Percentiles rank a stretch among this genome's conserved stretches.
These are phyloP conservation scores for Epizoanthus rinbou DNA, from an alignment of 92 coral and sea anemone species.

Conservation along the genomic window DNA sequence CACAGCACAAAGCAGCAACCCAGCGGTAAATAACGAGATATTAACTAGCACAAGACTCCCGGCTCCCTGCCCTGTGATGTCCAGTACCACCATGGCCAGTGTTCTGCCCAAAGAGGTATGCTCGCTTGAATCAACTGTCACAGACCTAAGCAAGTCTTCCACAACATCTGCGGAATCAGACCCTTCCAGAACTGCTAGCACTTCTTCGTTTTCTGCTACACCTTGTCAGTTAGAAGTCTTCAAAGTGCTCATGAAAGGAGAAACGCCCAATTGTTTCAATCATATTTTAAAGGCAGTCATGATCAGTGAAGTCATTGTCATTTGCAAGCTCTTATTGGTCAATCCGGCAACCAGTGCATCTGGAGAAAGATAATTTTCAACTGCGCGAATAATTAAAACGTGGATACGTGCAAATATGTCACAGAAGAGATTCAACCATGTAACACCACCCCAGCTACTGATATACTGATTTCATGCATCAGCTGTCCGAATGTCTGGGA, in stretches of 20 bases:
- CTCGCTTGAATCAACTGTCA: constrained; percentile 20
- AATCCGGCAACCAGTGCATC: constrained; percentile 65
- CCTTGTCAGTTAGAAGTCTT: constrained; percentile 42
- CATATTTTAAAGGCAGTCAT: constrained; percentile 42
- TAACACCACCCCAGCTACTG: too few species aligned
- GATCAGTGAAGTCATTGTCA: constrained; percentile 50
- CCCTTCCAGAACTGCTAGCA: constrained; percentile 14
- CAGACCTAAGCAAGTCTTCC: constrained; percentile 36
- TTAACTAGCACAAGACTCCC: constrained; percentile 16
- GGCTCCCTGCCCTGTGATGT: constrained; percentile 24
- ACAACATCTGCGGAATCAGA: constrained; percentile 15
- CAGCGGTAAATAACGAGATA: constrained; percentile 25
- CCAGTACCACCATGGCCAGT: constrained; percentile 34
- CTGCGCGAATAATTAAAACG: constrained; percentile 61
- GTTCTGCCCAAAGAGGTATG: constrained; percentile 16
- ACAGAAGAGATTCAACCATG: constrained; percentile 61
- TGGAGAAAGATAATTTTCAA: constrained; percentile 62
- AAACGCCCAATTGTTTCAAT: constrained; percentile 38
- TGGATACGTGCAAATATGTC: constrained; percentile 62
- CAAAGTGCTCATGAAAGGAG: constrained; percentile 51
- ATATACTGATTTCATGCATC: too few species aligned
- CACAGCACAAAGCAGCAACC: constrained; percentile 35
- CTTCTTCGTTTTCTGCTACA: constrained; percentile 23
- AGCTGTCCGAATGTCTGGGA: too few species aligned
- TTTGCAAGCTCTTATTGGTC: constrained; percentile 62